Base-by-base conservation (phyloP, 1,140 invertebrate genomes). In the Brachionus sp. region DNA sequence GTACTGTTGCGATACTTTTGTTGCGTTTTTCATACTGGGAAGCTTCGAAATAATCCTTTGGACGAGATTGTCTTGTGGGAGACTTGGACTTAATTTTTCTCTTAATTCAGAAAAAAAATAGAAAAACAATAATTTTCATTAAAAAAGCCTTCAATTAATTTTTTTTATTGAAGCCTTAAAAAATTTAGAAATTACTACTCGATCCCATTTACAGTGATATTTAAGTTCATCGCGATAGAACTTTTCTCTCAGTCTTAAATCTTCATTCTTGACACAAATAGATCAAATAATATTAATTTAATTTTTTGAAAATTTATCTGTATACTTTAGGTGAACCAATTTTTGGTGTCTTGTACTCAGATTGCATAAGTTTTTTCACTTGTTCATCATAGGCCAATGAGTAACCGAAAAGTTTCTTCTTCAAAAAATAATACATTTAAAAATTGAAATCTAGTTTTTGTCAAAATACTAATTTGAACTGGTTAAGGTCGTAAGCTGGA, bases 141-240 rank as follows among this genome's bases (percentile, higher is more conserved):
- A 29, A 35, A 66, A 33, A 66, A 39, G 9, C 16, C 35, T 70
- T 70, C 6, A 29, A 62, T 23, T 19, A 12, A 35, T 10, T 7
- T 1, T 33, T 35, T 35, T 12, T 12, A 68, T 23, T n/a, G 37
- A 39, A 39, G 3, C 16, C 19, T 73, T 39, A 7, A 16, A 19
- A 73, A 68, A 29, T 35, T 16, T 6, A 73, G 39, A 16, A 73
- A 10, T 75, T 75, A 75, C 70, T 12, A 5, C n/a, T 25, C 42
- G 37, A 25, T 75, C 42, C 70, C 70, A 66, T 80, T 80, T 80
- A 25, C 53, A 80, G 39, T 80, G 77, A 44, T 80, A 80, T 10
- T 13, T 50, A 19, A 80, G 13, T 29, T 80, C 77, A 13, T 80
- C 77, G 4, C 77, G 77, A 19, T 80, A 80, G 13, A 62, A 80